Conservation (phyloP, 2,888 invertebrate genomes). For the Liopterus haemorrhoidalis region DNA sequence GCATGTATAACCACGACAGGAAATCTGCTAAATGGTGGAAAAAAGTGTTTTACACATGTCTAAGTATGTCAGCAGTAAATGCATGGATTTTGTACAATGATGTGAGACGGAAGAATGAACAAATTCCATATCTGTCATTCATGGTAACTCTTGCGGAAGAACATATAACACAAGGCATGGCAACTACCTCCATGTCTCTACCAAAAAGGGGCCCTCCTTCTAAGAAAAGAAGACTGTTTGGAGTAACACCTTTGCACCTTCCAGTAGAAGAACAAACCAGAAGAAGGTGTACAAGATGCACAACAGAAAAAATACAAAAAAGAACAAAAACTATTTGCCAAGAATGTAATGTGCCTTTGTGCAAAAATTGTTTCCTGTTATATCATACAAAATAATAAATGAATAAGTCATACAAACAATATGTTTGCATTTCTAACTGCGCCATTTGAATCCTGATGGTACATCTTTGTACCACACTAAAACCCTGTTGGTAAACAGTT, state of each 20-base stretch:
- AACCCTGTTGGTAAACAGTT: slow-evolving; percentile 9
- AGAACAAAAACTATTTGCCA: slow-evolving; percentile 20
- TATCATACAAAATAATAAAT: slow-evolving; percentile 15
- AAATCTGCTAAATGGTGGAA: slow-evolving; percentile 23
- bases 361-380: slow-evolving; percentile 18
- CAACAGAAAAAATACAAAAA: slow-evolving; percentile 12
- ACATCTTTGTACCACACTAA: slow-evolving; percentile 11
- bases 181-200: slow-evolving; percentile 13
- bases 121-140: slow-evolving; percentile 15
- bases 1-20: slow-evolving; percentile 23
- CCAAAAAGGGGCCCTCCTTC: slow-evolving; percentile 19
- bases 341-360: slow-evolving; percentile 20
- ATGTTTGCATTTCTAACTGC: not conserved
- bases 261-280: slow-evolving; percentile 23
- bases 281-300: slow-evolving; percentile 19
- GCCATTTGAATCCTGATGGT: slow-evolving; percentile 8
- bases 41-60: slow-evolving; percentile 20
- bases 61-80: slow-evolving; percentile 15
- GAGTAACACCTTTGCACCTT: slow-evolving; percentile 20
- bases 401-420: not conserved
- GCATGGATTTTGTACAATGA: slow-evolving; percentile 16
- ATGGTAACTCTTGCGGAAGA: slow-evolving; percentile 24
- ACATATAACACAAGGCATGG: slow-evolving; percentile 16
- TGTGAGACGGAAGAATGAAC: slow-evolving; percentile 12
- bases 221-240: slow-evolving; percentile 20